A percentile compares a stretch with the other conserved stretches of the same genome.
These are phyloP conservation scores for Xiphophorus maculatus DNA, from an alignment of 2,113 vertebrate species.

Conservation along the genomic window DNA sequence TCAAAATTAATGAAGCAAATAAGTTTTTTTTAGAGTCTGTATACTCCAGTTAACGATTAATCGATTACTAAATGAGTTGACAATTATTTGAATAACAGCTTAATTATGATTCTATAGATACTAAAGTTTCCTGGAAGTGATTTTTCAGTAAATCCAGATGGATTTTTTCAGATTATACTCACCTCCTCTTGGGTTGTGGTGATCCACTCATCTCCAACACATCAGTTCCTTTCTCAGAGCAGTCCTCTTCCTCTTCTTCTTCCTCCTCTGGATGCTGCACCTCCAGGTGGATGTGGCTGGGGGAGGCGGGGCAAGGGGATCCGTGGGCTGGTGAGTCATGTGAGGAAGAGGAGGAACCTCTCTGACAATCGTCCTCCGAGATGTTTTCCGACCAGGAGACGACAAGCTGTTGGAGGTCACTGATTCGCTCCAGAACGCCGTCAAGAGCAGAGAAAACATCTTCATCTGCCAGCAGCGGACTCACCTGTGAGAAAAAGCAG, in stretches of 20 bases:
- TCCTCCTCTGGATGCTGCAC: slow-evolving; percentile 64
- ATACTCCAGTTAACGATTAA: too few species aligned
- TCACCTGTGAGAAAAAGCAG: slow-evolving; percentile 34
- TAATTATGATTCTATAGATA: too few species aligned
- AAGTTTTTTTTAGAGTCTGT: too few species aligned
- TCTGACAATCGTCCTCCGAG: slow-evolving; percentile 78
- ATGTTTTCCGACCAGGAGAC: slow-evolving; percentile 83
- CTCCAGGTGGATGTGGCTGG: slow-evolving; percentile 77
- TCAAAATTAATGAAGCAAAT: too few species aligned
- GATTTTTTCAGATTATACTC: slow-evolving; percentile 7
- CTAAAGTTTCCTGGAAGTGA: not conserved
- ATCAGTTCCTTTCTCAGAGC: slow-evolving; percentile 42
- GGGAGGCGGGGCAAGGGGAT: slow-evolving; percentile 73
- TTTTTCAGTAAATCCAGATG: not conserved
- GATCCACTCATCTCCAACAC: slow-evolving; percentile 42
- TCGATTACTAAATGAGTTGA: too few species aligned
- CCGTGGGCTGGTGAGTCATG: slow-evolving; percentile 68
- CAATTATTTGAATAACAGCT: too few species aligned
- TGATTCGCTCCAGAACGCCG: slow-evolving; percentile 84
- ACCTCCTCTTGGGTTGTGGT: slow-evolving; percentile 72
- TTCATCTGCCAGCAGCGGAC: slow-evolving; percentile 55
- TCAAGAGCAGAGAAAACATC: slow-evolving; percentile 88
- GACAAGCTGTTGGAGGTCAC: slow-evolving; percentile 82
- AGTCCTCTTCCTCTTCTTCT: slow-evolving; percentile 34
- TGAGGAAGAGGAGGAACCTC: slow-evolving; percentile 72